Evolutionary conservation across 1,140 invertebrate genomes (phyloP).

Genomic region (Drosophila santomea): DNA sequence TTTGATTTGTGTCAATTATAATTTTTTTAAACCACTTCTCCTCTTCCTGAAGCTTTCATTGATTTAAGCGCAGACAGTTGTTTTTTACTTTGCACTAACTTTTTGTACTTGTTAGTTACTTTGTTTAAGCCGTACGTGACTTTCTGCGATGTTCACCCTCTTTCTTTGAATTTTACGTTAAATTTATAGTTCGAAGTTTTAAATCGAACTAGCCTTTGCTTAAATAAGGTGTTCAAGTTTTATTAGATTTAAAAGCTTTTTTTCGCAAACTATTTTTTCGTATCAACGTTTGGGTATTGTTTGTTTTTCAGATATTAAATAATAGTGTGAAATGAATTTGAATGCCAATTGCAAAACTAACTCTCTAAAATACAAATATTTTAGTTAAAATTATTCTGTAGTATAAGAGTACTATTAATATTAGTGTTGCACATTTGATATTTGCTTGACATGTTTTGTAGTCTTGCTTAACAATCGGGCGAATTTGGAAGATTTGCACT

Average conservation of each 20-base stretch:
- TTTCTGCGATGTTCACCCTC: conserved; percentile 26
- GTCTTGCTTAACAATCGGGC: conserved; percentile 10
- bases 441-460: not conserved
- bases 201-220: not conserved
- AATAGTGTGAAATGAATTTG: not conserved
- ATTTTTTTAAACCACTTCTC: conserved; percentile 34
- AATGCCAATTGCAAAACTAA: not conserved
- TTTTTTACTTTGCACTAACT: conserved; percentile 15
- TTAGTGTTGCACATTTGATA: not conserved
- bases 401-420: not conserved
- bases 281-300: too few relatives aligned
- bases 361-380: not conserved
- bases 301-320: too few relatives aligned
- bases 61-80: conserved; percentile 37
- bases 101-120: conserved; percentile 35
- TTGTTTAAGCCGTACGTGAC: conserved; percentile 40
- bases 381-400: not conserved
- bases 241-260: too few relatives aligned
- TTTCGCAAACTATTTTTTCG: too few relatives aligned
- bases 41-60: conserved; percentile 37
- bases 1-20: conserved; percentile 38
- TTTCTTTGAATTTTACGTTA: not conserved
- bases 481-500: not conserved
- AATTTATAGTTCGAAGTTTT: not conserved
- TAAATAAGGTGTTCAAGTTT: not conserved